Percentiles rank a stretch among this genome's conserved stretches.
These are phyloP conservation scores for Pogonognathellus flavescens DNA, from an alignment of 1,140 invertebrate genomes.

Conservation along the genomic window DNA sequence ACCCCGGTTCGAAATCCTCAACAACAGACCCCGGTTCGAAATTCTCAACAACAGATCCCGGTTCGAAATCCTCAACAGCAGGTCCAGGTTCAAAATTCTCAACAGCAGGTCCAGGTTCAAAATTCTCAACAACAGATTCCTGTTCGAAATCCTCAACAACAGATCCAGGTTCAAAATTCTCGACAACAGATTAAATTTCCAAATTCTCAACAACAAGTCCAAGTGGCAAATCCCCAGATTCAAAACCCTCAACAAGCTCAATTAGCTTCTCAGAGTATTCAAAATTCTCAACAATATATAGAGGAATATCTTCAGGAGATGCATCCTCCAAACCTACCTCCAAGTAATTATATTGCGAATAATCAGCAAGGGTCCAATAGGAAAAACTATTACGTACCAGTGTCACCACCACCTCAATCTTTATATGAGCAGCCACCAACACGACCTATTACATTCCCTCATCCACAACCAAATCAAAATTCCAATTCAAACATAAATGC, in stretches of 20 bases:
- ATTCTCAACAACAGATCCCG: neutral
- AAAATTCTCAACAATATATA: neutral
- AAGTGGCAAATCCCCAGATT: neutral
- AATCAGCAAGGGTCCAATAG: neutral
- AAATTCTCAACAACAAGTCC: neutral
- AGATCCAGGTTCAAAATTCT: neutral
- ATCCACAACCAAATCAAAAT: neutral
- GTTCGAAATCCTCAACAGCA: slow-evolving; percentile 1
- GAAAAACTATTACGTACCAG: neutral
- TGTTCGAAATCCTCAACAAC: neutral
- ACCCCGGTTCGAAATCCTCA: neutral
- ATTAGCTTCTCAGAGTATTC: neutral
- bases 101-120: neutral
- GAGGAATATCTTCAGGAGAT: slow-evolving; percentile 8
- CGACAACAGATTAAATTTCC: neutral
- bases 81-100: neutral
- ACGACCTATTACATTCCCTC: neutral
- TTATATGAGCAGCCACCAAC: neutral
- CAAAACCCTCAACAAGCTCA: neutral
- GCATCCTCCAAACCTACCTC: neutral
- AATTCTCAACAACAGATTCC: neutral
- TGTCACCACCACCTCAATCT: neutral
- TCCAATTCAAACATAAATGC: neutral
- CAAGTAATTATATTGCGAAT: neutral
- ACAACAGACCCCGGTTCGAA: neutral